phyloP scores from a whole-genome alignment of 1,140 invertebrate species.

The Drosophila sp. region DNA sequence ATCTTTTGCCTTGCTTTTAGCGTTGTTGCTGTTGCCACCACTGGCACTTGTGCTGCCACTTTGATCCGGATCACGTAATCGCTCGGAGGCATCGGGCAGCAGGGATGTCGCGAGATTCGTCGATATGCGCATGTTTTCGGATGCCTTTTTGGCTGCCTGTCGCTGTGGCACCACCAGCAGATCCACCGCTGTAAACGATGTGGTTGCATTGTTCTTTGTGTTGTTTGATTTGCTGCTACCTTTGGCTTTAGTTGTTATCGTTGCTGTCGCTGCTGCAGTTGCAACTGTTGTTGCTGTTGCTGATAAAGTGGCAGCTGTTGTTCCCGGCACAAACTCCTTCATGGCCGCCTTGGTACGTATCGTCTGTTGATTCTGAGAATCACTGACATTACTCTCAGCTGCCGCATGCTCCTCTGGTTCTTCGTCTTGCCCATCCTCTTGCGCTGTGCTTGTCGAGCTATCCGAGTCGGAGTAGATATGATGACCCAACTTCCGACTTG shows the following conservation, averaged over 20 bases:
- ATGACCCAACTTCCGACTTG: constrained; percentile 58
- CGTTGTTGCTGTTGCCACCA: constrained; percentile 4
- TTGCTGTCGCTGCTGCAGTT: constrained; percentile 43
- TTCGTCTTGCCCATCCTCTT: constrained; percentile 68
- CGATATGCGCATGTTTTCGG: constrained; percentile 91
- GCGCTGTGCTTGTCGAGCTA: constrained; percentile 44
- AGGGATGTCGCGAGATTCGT: constrained; percentile 84
- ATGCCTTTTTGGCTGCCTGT: constrained; percentile 95
- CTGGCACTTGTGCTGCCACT: constrained; percentile 10
- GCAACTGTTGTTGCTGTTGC: not conserved
- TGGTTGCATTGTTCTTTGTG: constrained; percentile 33
- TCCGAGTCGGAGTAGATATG: constrained; percentile 82
- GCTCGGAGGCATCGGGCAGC: constrained; percentile 54
- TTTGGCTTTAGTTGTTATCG: constrained; percentile 47
- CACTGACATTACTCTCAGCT: constrained; percentile 87
- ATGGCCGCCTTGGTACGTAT: constrained; percentile 92
- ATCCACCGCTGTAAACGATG: constrained; percentile 87
- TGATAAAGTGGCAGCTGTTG: constrained; percentile 43
- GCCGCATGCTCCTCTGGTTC: constrained; percentile 69
- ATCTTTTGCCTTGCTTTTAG: constrained; percentile 52
- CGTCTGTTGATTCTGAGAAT: constrained; percentile 88
- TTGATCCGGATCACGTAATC: constrained; percentile 54
- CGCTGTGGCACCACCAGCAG: constrained; percentile 95
- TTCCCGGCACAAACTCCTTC: constrained; percentile 89
- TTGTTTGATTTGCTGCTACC: constrained; percentile 43